These are phyloP conservation scores for Ommatoiulus sabulosus DNA, from an alignment of 2,888 invertebrate genomes.

Conservation along the genomic window DNA sequence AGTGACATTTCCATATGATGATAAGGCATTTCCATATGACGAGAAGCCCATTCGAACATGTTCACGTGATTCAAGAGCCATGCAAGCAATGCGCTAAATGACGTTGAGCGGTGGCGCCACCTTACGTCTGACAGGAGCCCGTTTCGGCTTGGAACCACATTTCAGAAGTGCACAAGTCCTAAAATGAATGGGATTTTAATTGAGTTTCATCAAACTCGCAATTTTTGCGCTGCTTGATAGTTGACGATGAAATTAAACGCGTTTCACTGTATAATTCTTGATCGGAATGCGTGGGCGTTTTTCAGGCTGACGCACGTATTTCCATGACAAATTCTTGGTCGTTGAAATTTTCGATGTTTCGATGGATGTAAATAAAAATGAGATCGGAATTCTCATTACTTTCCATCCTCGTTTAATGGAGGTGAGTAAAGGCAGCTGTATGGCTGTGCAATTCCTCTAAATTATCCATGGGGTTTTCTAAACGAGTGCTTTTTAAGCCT, in stretches of 20 bases:
- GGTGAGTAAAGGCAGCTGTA: background rate
- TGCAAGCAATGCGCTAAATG: too few species aligned
- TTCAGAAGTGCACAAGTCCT: background rate
- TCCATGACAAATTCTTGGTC: background rate
- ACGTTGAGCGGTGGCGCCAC: too few species aligned
- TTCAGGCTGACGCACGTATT: background rate
- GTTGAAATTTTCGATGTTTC: background rate
- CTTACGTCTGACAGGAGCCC: too few species aligned
- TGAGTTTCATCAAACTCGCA: background rate
- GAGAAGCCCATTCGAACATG: too few species aligned
- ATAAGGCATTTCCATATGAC: too few species aligned
- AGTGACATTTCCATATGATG: too few species aligned
- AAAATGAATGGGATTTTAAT: background rate
- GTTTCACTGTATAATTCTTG: background rate
- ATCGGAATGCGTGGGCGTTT: background rate
- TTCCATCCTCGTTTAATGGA: background rate
- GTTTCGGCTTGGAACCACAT: too few species aligned
- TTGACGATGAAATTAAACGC: background rate
- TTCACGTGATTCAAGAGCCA: too few species aligned
- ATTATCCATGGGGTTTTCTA: background rate
- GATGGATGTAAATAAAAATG: background rate
- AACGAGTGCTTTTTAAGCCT: background rate
- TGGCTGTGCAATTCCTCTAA: background rate
- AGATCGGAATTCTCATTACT: background rate
- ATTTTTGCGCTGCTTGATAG: background rate